phyloP scores from a whole-genome alignment of 1,140 invertebrate genomes.

The Yoshiicerus persimilis region DNA sequence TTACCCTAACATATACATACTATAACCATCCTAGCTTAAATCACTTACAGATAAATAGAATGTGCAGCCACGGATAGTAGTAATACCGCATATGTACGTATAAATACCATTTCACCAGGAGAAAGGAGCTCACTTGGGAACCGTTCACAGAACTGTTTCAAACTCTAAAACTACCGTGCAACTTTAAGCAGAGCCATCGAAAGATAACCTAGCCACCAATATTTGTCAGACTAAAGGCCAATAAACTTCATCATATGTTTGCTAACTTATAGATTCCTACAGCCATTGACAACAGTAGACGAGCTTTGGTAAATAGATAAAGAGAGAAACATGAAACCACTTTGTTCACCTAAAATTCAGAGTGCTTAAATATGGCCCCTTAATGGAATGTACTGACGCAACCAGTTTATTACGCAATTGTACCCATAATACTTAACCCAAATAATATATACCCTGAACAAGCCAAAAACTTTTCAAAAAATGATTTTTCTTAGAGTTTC shows the following conservation, averaged over 20 bases:
- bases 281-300: not conserved
- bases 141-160: constrained; percentile 21
- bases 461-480: no score
- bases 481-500: no score
- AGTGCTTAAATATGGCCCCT: not conserved
- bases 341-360: not conserved
- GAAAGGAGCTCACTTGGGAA: constrained; percentile 9
- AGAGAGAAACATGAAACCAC: not conserved
- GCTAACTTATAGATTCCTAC: constrained; percentile 12
- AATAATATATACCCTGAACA: no score
- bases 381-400: not conserved
- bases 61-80: not conserved
- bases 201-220: not conserved
- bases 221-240: constrained; percentile 31
- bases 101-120: not conserved
- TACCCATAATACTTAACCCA: no score
- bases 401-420: not conserved
- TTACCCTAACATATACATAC: no score
- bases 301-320: not conserved
- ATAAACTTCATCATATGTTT: constrained; percentile 27
- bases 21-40: no score
- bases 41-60: not conserved
- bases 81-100: not conserved
- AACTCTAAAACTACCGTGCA: not conserved
- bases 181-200: not conserved